Base-by-base conservation (phyloP, 2,113 vertebrate species). In the Alaudala cheleensis region DNA sequence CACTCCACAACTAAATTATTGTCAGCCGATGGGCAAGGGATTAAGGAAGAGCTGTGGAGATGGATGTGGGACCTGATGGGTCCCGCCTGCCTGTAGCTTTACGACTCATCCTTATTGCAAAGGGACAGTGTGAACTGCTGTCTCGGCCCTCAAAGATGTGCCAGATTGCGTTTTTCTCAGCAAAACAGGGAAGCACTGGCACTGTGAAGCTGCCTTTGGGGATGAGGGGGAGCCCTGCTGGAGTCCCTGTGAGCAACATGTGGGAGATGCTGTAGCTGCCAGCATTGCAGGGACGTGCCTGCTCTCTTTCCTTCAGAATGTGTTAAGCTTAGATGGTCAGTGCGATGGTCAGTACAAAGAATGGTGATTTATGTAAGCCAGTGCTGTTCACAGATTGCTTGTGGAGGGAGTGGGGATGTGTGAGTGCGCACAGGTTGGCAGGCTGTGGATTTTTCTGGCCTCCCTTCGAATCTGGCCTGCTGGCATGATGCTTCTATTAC, bases 371-470 rank as follows among this genome's bases (percentile, higher is more conserved):
- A 47, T 49, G 60, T 44, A 50, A 64, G 66, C 57, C 51, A 12
- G 26, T 53, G 78, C 33, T 79, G 61, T 53, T 84, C 81, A 13
- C 45, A 58, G 64, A n/a, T 54, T 4, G 6, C 24, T 71, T 28
- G 44, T 3, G 5, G 72, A 70, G 80, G n/a, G 81, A 87, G 44
- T 11, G 2, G 73, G 58, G 85, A 61, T 51, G 42, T 53, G 70
- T 50, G 50, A 89, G 56, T 28, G 18, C 3, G 1, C 22, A 6
- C 78, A 34, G 76, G 79, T 73, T 58, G 14, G 56, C 58, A 85
- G 90, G 76, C 94, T 77, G 78, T 73, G 81, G 74, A 12, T 91
- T 94, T 93, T 94, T 70, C 88, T 96, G 92, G 89, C 85, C 66
- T 95, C 40, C 70, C 40, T 92, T 86, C 0, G n/a, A 85, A 87